Evolutionary conservation across 2,113 vertebrate species (phyloP).

Genomic region (Hippocampus mohnikei): DNA sequence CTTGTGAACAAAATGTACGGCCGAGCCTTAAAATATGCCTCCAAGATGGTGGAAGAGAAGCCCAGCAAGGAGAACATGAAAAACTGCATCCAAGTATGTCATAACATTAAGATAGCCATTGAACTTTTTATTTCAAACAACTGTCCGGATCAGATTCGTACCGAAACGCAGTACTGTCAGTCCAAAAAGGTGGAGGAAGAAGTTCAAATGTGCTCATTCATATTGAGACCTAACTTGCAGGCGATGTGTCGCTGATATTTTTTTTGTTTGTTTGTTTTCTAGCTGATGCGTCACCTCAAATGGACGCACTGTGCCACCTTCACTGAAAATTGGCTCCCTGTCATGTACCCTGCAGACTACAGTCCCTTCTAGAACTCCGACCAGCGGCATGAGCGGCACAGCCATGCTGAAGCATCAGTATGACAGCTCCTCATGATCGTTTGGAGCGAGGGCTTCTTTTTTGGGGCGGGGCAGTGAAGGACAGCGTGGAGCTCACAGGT

Average conservation of each 20-base stretch:
- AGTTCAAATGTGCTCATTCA: too few relatives aligned
- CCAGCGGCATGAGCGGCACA: conserved; percentile 16
- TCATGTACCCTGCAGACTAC: conserved; percentile 93
- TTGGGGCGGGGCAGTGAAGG: conserved; percentile 18
- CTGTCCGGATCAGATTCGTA: background rate
- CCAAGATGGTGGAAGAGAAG: conserved; percentile 94
- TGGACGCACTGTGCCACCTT: conserved; percentile 91
- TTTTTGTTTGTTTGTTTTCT: conserved; percentile 23
- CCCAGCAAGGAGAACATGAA: conserved; percentile 94
- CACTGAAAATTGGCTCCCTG: conserved; percentile 92
- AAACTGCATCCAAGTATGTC: conserved; percentile 90
- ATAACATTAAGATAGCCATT: fast-evolving
- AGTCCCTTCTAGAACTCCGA: conserved; percentile 80
- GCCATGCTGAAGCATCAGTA: conserved; percentile 19
- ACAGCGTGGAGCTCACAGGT: background rate
- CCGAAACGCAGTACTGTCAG: too few relatives aligned
- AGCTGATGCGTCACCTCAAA: conserved; percentile 92
- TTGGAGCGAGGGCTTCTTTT: conserved; percentile 11
- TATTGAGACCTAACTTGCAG: background rate
- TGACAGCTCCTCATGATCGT: conserved; percentile 50
- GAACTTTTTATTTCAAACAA: background rate
- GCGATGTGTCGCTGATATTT: background rate
- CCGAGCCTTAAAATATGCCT: conserved; percentile 90
- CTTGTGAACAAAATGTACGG: conserved; percentile 93
- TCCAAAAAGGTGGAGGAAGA: too few relatives aligned